Percentiles rank a stretch among this genome's conserved stretches.
Conservation (phyloP, 2,888 invertebrate genomes). For the Alviniconcha strummeri region DNA sequence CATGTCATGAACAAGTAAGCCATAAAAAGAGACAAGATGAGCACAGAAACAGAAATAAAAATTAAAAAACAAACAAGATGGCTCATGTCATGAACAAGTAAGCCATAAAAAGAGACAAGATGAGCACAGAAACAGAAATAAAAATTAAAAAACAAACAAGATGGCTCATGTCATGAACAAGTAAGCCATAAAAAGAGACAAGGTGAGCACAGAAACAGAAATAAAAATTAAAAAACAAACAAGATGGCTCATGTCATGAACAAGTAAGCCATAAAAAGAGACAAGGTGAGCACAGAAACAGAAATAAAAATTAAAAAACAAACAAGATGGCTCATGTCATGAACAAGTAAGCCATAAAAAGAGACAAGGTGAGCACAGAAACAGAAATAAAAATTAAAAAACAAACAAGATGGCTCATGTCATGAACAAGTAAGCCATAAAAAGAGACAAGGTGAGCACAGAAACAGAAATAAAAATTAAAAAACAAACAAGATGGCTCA, state of each 20-base stretch:
- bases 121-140: constrained; percentile 9
- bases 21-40: neutral
- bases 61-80: too few species aligned
- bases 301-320: neutral
- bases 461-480: neutral
- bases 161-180: neutral
- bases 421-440: constrained; percentile 5
- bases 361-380: constrained; percentile 5
- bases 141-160: too few species aligned
- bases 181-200: neutral
- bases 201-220: constrained; percentile 5
- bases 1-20: constrained; percentile 1
- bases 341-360: neutral
- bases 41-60: constrained; percentile 4
- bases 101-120: neutral
- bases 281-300: constrained; percentile 6
- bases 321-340: neutral
- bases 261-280: neutral
- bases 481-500: neutral
- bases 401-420: neutral
- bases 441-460: constrained; percentile 3
- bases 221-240: neutral
- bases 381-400: neutral
- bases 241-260: neutral
- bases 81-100: neutral